These are phyloP conservation scores for Bufo gargarizans DNA, from an alignment of 2,113 vertebrate genomes.

Conservation along the genomic window DNA sequence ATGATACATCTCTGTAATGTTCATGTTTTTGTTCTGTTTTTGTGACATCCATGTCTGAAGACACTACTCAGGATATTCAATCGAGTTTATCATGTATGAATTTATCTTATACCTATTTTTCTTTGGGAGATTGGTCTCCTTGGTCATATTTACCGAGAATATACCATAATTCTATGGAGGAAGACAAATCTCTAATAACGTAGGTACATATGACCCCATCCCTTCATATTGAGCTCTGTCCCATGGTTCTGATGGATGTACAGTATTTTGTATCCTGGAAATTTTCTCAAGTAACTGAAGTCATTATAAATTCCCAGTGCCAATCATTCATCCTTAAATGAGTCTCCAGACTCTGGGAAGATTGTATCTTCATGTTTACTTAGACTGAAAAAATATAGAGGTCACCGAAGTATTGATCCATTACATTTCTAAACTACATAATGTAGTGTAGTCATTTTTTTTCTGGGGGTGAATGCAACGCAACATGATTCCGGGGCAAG, in stretches of 20 bases:
- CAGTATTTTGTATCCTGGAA: background rate
- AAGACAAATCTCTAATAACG: background rate
- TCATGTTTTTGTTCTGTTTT: background rate
- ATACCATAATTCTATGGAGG: background rate
- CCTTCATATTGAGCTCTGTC: background rate
- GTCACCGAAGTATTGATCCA: slow-evolving; percentile 15
- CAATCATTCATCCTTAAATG: background rate
- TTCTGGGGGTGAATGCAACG: no score
- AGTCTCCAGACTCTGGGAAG: slow-evolving; percentile 22
- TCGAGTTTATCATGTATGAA: background rate
- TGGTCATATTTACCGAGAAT: background rate
- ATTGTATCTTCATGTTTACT: background rate
- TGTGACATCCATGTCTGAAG: background rate
- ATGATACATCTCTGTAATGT: background rate
- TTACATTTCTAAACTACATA: background rate
- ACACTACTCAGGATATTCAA: background rate
- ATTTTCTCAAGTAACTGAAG: background rate
- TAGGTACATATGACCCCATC: background rate
- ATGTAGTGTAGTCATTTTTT: background rate
- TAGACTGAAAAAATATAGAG: slow-evolving; percentile 2
- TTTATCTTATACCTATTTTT: background rate
- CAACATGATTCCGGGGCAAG: background rate
- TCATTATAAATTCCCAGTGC: background rate
- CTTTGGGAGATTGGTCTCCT: background rate
- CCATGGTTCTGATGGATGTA: background rate